Conservation (phyloP, 2,113 vertebrate species). For the Centropus bengalensis region DNA sequence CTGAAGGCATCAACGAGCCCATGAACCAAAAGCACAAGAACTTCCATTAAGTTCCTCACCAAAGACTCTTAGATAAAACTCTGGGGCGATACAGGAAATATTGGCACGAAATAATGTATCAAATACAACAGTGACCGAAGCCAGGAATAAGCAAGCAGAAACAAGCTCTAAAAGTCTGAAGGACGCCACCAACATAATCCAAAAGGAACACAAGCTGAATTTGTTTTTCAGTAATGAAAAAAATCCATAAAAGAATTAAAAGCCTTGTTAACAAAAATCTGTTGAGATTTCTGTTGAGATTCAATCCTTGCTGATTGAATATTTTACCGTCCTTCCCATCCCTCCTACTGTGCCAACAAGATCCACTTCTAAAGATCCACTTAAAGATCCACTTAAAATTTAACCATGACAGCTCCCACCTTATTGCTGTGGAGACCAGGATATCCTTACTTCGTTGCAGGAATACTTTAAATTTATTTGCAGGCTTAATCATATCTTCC, state of each 20-base stretch:
- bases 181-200: accelerated
- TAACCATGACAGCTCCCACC: background rate
- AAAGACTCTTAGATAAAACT: background rate
- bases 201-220: background rate
- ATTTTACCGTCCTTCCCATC: background rate
- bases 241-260: background rate
- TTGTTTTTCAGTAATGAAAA: background rate
- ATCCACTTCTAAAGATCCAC: too few relatives aligned
- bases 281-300: too few relatives aligned
- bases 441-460: background rate
- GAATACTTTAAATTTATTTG: background rate
- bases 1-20: background rate
- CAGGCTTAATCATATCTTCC: background rate
- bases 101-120: background rate
- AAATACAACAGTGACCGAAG: background rate
- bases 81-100: background rate
- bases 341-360: background rate
- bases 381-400: too few relatives aligned
- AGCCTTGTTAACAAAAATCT: background rate
- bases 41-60: background rate
- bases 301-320: background rate
- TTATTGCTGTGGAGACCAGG: background rate
- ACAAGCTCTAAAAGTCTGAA: background rate
- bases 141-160: background rate
- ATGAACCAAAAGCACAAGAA: background rate